Conservation (phyloP, 2,888 invertebrate species). For the Oligia fasciuncula region DNA sequence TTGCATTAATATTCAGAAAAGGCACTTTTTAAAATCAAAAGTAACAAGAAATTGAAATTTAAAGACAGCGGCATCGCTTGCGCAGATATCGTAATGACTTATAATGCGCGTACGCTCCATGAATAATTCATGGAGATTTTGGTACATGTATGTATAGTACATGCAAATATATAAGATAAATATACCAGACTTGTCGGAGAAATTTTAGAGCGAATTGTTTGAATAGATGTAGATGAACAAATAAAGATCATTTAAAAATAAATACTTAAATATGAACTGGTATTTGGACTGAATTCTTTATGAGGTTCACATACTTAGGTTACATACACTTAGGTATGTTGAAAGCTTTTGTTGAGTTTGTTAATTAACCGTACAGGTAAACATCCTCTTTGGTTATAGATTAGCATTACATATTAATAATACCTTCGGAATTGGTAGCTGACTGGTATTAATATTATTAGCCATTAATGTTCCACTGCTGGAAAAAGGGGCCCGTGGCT, state of each 20-base stretch:
- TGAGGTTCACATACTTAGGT: constrained; percentile 41
- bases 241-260: constrained; percentile 54
- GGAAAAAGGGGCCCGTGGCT: background rate
- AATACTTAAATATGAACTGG: constrained; percentile 46
- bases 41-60: constrained; percentile 73
- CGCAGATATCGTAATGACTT: constrained; percentile 72
- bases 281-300: constrained; percentile 51
- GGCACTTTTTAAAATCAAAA: constrained; percentile 59
- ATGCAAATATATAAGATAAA: constrained; percentile 61
- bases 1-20: constrained; percentile 63
- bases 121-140: constrained; percentile 74
- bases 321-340: constrained; percentile 25
- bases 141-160: constrained; percentile 60
- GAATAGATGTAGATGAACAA: constrained; percentile 51
- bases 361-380: constrained; percentile 49
- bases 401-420: background rate
- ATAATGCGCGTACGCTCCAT: constrained; percentile 71
- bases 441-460: background rate
- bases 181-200: constrained; percentile 52
- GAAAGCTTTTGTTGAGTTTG: constrained; percentile 47
- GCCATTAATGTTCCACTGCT: background rate
- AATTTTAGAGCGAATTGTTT: constrained; percentile 60
- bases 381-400: constrained; percentile 33
- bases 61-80: constrained; percentile 64
- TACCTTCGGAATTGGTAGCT: background rate